Evolutionary conservation across 2,113 vertebrate species (phyloP).

Genomic region (Falcunculus frontatus): DNA sequence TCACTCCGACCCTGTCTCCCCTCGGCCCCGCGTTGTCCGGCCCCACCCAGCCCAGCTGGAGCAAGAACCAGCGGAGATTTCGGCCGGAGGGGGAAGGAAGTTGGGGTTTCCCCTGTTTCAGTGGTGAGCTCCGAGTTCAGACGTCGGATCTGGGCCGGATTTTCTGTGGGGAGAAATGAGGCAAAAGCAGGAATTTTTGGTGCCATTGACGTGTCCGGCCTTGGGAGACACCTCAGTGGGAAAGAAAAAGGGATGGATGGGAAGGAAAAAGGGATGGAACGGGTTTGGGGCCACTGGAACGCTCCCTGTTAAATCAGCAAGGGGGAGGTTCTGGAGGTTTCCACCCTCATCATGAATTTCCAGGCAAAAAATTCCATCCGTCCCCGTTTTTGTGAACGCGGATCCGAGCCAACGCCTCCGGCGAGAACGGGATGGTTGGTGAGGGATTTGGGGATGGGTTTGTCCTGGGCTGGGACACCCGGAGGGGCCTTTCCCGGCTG

Average conservation of each 20-base stretch:
- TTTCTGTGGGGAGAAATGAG: neutral
- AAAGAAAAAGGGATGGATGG: neutral
- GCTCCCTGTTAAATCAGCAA: rapidly evolving
- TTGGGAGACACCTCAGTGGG: neutral
- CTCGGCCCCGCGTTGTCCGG: neutral
- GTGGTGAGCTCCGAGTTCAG: neutral
- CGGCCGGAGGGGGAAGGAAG: neutral
- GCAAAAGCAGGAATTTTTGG: neutral
- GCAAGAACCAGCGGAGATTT: rapidly evolving
- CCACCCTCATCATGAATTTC: rapidly evolving
- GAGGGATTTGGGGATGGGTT: neutral
- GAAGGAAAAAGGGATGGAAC: rapidly evolving
- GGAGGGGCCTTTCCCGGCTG: neutral
- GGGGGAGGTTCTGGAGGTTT: neutral
- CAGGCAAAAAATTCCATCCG: rapidly evolving
- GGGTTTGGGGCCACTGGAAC: neutral
- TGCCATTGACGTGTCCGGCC: rapidly evolving
- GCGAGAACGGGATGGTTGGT: rapidly evolving
- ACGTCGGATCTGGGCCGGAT: rapidly evolving
- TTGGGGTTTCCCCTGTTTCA: neutral
- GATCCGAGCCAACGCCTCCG: neutral
- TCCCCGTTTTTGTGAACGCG: neutral
- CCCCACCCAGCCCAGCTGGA: neutral
- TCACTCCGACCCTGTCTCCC: too few species aligned
- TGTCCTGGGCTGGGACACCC: neutral